Conservation (phyloP, 1,140 invertebrate species). For the Scaptodrosophila lebanonensis region DNA sequence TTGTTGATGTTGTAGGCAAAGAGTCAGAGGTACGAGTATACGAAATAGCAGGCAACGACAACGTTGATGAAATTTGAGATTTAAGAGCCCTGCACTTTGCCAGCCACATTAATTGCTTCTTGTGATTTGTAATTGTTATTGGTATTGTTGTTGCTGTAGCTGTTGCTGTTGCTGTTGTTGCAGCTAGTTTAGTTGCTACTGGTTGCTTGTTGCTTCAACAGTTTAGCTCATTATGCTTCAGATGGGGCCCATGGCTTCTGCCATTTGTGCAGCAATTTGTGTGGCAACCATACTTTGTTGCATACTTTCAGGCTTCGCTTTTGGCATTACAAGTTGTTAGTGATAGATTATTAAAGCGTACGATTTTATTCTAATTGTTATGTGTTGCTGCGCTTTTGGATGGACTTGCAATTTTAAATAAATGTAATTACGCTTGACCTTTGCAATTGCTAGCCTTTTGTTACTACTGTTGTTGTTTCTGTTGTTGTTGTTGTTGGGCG, state of each 20-base stretch:
- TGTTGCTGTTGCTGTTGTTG: slow-evolving; percentile 11
- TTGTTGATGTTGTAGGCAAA: too few species aligned
- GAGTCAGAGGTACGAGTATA: too few species aligned
- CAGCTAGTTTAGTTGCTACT: slow-evolving; percentile 3
- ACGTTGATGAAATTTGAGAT: too few species aligned
- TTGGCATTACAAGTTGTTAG: slow-evolving; percentile 7
- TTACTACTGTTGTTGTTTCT: slow-evolving; percentile 20
- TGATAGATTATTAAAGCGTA: too few species aligned
- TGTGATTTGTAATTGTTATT: too few species aligned
- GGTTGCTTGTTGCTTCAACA: background rate
- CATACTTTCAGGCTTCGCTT: slow-evolving; percentile 20
- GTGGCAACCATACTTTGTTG: too few species aligned
- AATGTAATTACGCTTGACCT: slow-evolving; percentile 12
- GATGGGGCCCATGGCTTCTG: too few species aligned
- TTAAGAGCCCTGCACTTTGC: too few species aligned
- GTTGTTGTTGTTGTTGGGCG: slow-evolving; percentile 52
- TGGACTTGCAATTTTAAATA: slow-evolving; percentile 60
- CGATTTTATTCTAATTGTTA: slow-evolving; percentile 3
- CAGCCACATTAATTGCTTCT: too few species aligned
- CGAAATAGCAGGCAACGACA: too few species aligned
- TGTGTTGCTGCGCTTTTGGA: slow-evolving; percentile 38
- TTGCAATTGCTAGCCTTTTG: slow-evolving; percentile 2
- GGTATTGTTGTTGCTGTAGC: slow-evolving; percentile 1
- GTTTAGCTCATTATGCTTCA: too few species aligned
- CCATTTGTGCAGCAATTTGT: too few species aligned